Evolutionary conservation across 2,888 invertebrate genomes (phyloP).

Genomic region (Drosophila ochracea): DNA sequence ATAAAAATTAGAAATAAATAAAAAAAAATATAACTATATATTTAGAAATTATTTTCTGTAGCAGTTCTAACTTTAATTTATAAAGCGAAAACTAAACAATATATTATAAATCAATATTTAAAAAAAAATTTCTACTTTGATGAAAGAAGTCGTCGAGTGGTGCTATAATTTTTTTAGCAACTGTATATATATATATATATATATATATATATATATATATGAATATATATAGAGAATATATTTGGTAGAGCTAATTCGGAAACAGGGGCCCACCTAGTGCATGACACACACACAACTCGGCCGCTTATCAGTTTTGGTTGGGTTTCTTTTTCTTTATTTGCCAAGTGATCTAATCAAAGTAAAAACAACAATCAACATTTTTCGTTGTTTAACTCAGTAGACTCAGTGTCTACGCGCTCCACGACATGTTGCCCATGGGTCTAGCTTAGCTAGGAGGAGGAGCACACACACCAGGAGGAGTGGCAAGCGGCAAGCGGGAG

Average conservation of each 20-base stretch:
- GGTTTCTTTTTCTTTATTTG: background rate
- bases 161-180: background rate
- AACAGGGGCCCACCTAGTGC: slow-evolving; percentile 32
- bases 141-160: background rate
- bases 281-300: slow-evolving; percentile 40
- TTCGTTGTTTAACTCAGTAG: slow-evolving; percentile 29
- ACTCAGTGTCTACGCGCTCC: slow-evolving; percentile 69
- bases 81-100: background rate
- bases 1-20: background rate
- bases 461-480: background rate
- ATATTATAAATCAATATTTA: background rate
- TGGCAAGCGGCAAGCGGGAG: background rate
- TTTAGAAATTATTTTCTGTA: background rate
- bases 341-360: slow-evolving; percentile 66
- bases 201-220: background rate
- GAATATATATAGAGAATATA: background rate
- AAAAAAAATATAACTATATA: background rate
- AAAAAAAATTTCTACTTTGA: no score
- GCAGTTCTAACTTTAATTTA: background rate
- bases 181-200: background rate
- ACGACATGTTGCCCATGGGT: slow-evolving; percentile 51
- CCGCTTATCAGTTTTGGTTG: slow-evolving; percentile 28
- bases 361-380: slow-evolving; percentile 12
- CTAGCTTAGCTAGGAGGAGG: background rate
- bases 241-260: background rate